phyloP scores from a whole-genome alignment of 1,140 invertebrate genomes.

The Caenorhabditis brenneri region DNA sequence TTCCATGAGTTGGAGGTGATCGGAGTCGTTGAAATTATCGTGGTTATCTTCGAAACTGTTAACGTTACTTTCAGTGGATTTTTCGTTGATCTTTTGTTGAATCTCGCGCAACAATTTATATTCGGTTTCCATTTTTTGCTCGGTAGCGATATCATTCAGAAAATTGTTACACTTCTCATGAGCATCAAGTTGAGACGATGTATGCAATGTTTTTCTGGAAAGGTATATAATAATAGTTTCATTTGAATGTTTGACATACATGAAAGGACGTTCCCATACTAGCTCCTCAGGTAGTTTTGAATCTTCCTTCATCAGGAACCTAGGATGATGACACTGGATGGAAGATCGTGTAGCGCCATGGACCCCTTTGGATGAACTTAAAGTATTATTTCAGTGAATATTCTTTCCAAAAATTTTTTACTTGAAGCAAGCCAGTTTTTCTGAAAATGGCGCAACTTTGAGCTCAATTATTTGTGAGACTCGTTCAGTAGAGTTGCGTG shows the following conservation, averaged over 20 bases:
- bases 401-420: not conserved
- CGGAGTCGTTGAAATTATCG: not conserved
- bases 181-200: not conserved
- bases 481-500: not conserved
- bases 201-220: not conserved
- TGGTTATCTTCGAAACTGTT: not conserved
- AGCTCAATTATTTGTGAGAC: not conserved
- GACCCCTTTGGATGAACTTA: not conserved
- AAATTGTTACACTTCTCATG: not conserved
- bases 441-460: not conserved
- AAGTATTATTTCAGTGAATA: not conserved
- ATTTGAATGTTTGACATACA: not conserved
- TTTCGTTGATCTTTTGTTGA: not conserved
- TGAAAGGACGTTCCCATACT: not conserved
- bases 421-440: constrained; percentile 2
- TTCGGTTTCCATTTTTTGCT: not conserved
- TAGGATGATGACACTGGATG: not conserved
- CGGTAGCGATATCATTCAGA: not conserved
- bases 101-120: not conserved
- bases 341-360: not conserved
- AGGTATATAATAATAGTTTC: not conserved
- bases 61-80: not conserved
- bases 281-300: not conserved
- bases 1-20: not conserved
- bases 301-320: not conserved